A percentile compares a stretch with the other conserved stretches of the same genome.
Evolutionary conservation across 2,888 invertebrate species (phyloP).

Genomic region (Amphipoea lucens): DNA sequence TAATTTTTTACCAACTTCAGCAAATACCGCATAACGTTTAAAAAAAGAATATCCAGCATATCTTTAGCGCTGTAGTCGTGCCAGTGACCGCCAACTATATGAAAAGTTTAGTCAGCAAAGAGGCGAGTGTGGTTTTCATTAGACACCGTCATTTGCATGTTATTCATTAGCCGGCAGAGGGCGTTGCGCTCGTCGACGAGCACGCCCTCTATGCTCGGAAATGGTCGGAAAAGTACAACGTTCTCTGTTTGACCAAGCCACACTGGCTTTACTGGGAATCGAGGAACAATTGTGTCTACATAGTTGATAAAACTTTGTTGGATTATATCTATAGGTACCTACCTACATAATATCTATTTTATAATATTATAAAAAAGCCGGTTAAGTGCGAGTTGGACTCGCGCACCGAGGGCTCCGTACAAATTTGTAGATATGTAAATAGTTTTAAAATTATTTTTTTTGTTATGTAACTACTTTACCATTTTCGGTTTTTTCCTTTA

Average conservation of each 20-base stretch:
- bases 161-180: slow-evolving; percentile 83
- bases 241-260: slow-evolving; percentile 55
- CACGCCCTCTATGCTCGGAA: slow-evolving; percentile 60
- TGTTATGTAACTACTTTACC: no score
- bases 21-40: background rate
- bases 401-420: no score
- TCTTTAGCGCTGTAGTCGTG: slow-evolving; percentile 55
- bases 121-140: slow-evolving; percentile 83
- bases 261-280: slow-evolving; percentile 33
- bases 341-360: background rate
- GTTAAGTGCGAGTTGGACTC: no score
- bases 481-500: no score
- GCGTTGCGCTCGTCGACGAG: slow-evolving; percentile 64
- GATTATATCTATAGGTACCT: no score
- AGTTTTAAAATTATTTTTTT: no score
- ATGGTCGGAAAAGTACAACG: slow-evolving; percentile 61
- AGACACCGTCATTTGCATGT: slow-evolving; percentile 85
- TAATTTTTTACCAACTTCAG: background rate
- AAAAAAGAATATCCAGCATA: background rate
- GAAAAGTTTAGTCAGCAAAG: slow-evolving; percentile 73
- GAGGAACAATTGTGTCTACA: slow-evolving; percentile 19
- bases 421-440: no score
- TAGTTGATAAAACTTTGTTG: slow-evolving; percentile 3
- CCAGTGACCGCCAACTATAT: slow-evolving; percentile 56
- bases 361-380: background rate